Conservation (phyloP, 2,113 vertebrate species). For the Physeter macrocephalus region DNA sequence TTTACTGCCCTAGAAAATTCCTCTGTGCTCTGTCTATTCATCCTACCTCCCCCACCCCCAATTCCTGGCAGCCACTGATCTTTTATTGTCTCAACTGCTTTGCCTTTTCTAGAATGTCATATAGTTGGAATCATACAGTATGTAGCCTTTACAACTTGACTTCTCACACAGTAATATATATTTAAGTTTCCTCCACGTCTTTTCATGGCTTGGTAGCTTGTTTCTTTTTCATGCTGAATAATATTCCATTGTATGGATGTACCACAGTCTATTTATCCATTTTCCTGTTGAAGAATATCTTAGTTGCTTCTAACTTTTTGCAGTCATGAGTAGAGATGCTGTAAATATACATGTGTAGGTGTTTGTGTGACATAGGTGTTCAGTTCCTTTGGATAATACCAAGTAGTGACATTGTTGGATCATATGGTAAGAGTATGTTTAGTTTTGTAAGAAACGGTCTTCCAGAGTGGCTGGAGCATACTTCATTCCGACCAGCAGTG, state of each 20-base stretch:
- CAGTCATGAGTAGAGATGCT: neutral
- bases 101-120: neutral
- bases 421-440: neutral
- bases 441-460: neutral
- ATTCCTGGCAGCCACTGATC: neutral
- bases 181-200: neutral
- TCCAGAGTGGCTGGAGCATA: neutral
- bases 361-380: neutral
- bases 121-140: neutral
- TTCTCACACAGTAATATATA: neutral
- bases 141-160: neutral
- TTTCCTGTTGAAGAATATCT: neutral
- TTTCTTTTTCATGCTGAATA: neutral
- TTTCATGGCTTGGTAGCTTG: neutral
- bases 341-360: neutral
- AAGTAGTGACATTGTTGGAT: neutral
- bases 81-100: neutral
- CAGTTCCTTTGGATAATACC: neutral
- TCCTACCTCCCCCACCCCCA: rapidly evolving
- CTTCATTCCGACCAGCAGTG: neutral
- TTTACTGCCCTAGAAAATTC: neutral
- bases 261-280: neutral
- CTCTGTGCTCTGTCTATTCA: neutral
- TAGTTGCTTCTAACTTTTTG: neutral
- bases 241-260: neutral